Evolutionary conservation across 2,888 invertebrate species (phyloP), one percentile per base, ranked within the genome.

Genomic region (Sycophila texana): DNA sequence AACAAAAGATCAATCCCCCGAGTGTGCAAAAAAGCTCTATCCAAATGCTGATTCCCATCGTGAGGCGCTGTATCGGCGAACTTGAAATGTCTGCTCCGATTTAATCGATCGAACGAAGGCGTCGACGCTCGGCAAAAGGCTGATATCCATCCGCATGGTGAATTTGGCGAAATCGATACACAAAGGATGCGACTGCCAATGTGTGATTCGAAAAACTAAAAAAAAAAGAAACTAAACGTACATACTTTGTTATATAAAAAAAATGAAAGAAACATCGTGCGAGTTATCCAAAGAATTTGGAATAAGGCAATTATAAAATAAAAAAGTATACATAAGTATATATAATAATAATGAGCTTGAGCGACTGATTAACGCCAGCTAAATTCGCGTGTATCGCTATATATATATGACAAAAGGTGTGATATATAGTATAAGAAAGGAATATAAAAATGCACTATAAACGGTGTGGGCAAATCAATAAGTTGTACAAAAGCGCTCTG

Each of bases 401-500:
- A 18, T 22, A 18, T 26, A 61, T 26, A 26, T 26, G 26, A 55
- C 26, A 12, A 53, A 20, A 63, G 55, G 30, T 61, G 22, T 70
- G 61, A 49, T 49, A 30, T 22, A 74, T 30, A 49, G 47, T 66
- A 26, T 39, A 20, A 26, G 5, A 66, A 66, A 49, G 7, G 18
- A 57, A 22, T 18, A 20, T 12, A 30, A 16, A 30, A 13, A 68
- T 55, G 68, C 55, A 55, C 68, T 68, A 55, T 55, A 53, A 63
- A 10, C 22, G 26, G 13, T 57, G 53, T 63, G 53, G 20, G 57
- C 60, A 74, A 74, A 79, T 74, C 70, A 79, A 78, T 77, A 72
- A 7, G 18, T 67, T 74, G 47, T 26, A 26, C 60, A 66, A 75
- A 75, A 75, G 79, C 75, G 79, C 74, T 79, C 67, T 71, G 70